Conservation (phyloP, 2,113 vertebrate species). For the Antechinus flavipes region DNA sequence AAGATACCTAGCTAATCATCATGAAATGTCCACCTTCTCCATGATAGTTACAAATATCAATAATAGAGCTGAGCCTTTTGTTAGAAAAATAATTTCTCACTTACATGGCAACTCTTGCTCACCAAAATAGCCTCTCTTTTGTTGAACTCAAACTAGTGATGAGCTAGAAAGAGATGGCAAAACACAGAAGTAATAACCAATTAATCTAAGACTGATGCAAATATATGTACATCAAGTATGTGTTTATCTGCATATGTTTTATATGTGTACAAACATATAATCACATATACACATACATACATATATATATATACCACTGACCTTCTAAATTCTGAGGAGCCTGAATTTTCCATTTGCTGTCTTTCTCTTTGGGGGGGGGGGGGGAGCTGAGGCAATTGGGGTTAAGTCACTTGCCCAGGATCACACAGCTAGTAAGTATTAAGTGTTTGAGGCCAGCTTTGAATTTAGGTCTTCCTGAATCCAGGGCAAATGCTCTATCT, state of each 20-base stretch:
- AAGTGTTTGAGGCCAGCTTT: too few relatives aligned
- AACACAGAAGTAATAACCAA: constrained; percentile 10
- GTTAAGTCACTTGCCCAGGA: too few relatives aligned
- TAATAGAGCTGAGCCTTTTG: not conserved
- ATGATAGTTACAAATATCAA: constrained; percentile 23
- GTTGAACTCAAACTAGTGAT: not conserved
- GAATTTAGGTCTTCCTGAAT: too few relatives aligned
- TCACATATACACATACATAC: not conserved
- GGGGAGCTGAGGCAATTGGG: too few relatives aligned
- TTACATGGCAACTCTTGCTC: not conserved
- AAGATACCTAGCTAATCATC: constrained; percentile 67
- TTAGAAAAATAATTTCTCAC: not conserved
- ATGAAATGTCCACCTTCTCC: constrained; percentile 63
- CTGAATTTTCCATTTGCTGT: not conserved
- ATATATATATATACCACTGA: not conserved
- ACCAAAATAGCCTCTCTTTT: constrained; percentile 2
- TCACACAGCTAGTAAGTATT: too few relatives aligned
- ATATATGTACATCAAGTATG: not conserved
- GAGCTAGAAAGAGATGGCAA: not conserved
- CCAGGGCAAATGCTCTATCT: too few relatives aligned
- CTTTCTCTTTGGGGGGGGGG: too few relatives aligned
- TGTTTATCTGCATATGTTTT: not conserved
- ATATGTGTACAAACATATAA: not conserved
- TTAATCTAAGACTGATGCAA: constrained; percentile 13
- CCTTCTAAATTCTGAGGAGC: not conserved